Evolutionary conservation across 37 sponge, comb jelly and placozoan genomes (phyloP).

Genomic region (Mnemiopsis leidyi): DNA sequence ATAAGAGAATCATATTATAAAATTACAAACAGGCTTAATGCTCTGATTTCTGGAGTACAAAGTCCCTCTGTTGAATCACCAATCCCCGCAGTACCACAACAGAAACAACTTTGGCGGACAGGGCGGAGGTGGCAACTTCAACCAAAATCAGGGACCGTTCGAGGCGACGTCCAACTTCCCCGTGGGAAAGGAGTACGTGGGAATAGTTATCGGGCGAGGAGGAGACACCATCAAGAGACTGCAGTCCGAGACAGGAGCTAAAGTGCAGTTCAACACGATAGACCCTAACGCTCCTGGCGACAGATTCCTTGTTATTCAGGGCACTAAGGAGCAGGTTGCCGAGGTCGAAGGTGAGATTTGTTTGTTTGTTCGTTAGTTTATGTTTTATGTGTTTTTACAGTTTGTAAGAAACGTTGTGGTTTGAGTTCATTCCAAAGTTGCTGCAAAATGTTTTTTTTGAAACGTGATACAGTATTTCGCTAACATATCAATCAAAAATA

Average conservation of each 20-base stretch:
- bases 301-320: constrained; percentile 9
- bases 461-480: too few species aligned
- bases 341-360: constrained; percentile 46
- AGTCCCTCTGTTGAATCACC: neutral
- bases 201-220: constrained; percentile 37
- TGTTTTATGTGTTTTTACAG: too few species aligned
- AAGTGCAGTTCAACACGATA: constrained; percentile 55
- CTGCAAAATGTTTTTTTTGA: too few species aligned
- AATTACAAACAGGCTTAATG: too few species aligned
- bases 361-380: too few species aligned
- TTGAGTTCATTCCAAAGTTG: too few species aligned
- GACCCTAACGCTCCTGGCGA: constrained; percentile 50
- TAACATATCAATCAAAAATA: too few species aligned
- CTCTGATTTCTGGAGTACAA: too few species aligned
- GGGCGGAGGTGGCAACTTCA: constrained; percentile 33
- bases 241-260: constrained; percentile 61
- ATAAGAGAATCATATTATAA: too few species aligned
- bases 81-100: constrained; percentile 16
- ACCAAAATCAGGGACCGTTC: constrained; percentile 52
- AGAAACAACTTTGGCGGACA: constrained; percentile 23
- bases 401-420: too few species aligned
- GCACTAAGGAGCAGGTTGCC: constrained; percentile 27
- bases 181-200: constrained; percentile 44
- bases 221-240: constrained; percentile 62
- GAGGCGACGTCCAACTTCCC: constrained; percentile 37